These are phyloP conservation scores for Achatina immaculata DNA, from an alignment of 1,140 invertebrate genomes.

Conservation along the genomic window DNA sequence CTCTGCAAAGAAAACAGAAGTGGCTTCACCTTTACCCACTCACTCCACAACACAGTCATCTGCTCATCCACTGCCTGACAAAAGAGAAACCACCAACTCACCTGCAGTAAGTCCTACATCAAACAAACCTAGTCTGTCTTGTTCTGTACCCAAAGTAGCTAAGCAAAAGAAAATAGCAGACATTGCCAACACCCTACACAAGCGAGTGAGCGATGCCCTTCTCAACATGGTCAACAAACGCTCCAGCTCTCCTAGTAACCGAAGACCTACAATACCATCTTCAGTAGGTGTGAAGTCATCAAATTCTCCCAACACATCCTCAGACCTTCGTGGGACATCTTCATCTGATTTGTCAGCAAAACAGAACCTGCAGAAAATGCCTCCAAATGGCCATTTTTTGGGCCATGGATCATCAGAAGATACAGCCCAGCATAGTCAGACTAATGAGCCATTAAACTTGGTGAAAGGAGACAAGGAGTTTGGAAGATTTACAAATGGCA, in stretches of 20 bases:
- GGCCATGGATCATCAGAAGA: neutral
- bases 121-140: neutral
- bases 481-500: neutral
- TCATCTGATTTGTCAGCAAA: neutral
- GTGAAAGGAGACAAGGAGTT: constrained; percentile 31
- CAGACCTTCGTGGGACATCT: neutral
- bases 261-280: neutral
- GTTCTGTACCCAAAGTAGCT: neutral
- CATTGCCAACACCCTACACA: constrained; percentile 41
- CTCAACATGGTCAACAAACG: neutral
- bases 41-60: neutral
- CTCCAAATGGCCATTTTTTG: neutral
- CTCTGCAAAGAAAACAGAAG: neutral
- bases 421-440: neutral
- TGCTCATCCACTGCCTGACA: neutral
- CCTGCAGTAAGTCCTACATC: neutral
- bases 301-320: constrained; percentile 13
- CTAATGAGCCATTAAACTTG: constrained; percentile 38
- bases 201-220: constrained; percentile 5
- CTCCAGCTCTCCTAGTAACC: neutral
- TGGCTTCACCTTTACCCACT: neutral
- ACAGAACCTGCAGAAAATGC: neutral
- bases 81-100: neutral
- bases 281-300: neutral
- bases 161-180: constrained; percentile 38